Conservation (phyloP, 2,113 vertebrate species). For the Cyrtonyx montezumae region DNA sequence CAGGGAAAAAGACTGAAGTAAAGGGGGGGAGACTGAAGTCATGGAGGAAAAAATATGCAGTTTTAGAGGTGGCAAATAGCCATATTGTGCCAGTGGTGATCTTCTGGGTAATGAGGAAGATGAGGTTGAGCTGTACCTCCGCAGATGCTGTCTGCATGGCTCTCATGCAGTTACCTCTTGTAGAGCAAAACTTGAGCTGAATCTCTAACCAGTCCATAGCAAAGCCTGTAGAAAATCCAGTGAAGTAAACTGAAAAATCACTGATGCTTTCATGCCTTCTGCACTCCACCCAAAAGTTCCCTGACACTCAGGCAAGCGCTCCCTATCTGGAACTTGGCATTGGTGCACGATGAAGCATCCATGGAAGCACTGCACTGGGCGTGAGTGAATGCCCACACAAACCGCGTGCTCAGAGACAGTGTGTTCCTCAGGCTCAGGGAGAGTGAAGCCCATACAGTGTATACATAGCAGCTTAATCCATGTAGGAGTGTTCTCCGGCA, state of each 20-base stretch:
- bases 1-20: not conserved
- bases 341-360: not conserved
- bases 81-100: not conserved
- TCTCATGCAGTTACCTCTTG: not conserved
- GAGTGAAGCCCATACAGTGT: not conserved
- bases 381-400: not conserved
- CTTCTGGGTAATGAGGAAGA: not conserved
- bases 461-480: not conserved
- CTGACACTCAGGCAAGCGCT: not conserved
- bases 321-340: not conserved
- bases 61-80: not conserved
- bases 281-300: not conserved
- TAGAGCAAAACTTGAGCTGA: not conserved
- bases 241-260: not conserved
- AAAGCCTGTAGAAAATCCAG: not conserved
- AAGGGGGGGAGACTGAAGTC: not conserved
- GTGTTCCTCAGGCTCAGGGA: not conserved
- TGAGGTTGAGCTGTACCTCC: not conserved
- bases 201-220: not conserved
- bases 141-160: not conserved
- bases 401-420: not conserved
- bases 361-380: not conserved
- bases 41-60: not conserved
- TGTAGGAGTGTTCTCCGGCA: slow-evolving; percentile 27
- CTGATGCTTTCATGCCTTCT: not conserved